Base-by-base conservation (phyloP, 2,113 vertebrate species). In the Cardinalis cardinalis region DNA sequence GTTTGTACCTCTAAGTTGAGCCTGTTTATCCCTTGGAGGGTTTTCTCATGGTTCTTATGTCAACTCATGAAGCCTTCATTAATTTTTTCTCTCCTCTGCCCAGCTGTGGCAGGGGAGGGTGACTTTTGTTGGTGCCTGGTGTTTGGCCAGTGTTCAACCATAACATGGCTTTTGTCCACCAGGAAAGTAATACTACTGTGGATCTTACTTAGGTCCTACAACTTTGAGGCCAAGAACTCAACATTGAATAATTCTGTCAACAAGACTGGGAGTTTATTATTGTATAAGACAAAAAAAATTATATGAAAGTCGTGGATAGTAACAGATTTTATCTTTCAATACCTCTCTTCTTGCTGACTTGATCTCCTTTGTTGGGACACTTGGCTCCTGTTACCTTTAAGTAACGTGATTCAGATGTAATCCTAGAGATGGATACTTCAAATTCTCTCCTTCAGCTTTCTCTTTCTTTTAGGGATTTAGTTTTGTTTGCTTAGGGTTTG, bases 41-140 rank as follows among this genome's bases (percentile, higher is more conserved):
- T 52, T 82, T 71, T 52, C 38, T 31, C 7, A 13, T 16, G 3
- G 17, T 44, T 34, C 46, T 71, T 44, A 24, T 41, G 17, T 60
- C 26, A 32, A 31, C 8, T 70, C 32, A 36, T 36, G 17, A 61
- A 36, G 2, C 3, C 17, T 44, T 26, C 9, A 4, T 61, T 71
- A 49, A 26, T 44, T 61, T 61, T 63, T 61, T 46, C 26, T 32
- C 28, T 82, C 20, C 17, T n/a, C 23, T 72, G 28, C 9, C 28
- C n/a, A 23, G n/a, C 17, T 71, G 20, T 43, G 46, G 13, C 28
- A 53, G 18, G 18, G 11, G 40, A 46, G 23, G 18, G 5, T 28
- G 48, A 15, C 23, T 55, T 46, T 18, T 0, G 0, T 63, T 9
- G 7, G 9, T 46, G n/a, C 11, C 14, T 55, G 28, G 14, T 32